phyloP scores from a whole-genome alignment of 2,888 invertebrate genomes.

The Crossocerus cetratus region DNA sequence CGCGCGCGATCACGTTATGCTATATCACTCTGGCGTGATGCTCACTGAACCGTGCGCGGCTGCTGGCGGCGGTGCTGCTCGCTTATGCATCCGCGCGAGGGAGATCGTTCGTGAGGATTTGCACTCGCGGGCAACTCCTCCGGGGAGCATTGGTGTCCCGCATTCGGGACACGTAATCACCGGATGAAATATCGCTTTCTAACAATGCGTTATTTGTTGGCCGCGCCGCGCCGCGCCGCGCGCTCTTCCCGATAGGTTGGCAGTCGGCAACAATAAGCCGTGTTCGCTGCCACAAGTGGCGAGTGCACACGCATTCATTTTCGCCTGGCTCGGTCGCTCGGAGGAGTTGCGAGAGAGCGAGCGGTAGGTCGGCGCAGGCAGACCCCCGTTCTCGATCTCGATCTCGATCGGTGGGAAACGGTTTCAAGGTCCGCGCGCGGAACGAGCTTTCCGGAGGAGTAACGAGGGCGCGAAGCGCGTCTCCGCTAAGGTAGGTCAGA shows the following conservation, averaged over 20 bases:
- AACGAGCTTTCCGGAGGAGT: constrained; percentile 61
- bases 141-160: background rate
- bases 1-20: background rate
- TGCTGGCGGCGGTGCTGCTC: background rate
- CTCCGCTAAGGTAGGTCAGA: constrained; percentile 54
- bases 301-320: constrained; percentile 51
- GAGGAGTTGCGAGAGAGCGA: constrained; percentile 56
- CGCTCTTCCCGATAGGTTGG: background rate
- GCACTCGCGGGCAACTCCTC: background rate
- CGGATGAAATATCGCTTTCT: too few species aligned
- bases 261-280: background rate
- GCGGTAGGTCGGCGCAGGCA: constrained; percentile 37
- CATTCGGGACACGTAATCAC: background rate
- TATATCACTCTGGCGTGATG: background rate
- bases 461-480: constrained; percentile 68
- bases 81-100: background rate
- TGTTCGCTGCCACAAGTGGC: background rate
- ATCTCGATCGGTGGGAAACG: constrained; percentile 60
- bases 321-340: constrained; percentile 57
- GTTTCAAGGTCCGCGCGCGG: constrained; percentile 66
- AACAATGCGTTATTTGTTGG: background rate
- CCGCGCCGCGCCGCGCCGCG: background rate
- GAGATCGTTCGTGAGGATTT: background rate
- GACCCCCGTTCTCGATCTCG: constrained; percentile 55
- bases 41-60: constrained; percentile 16